phyloP scores from a whole-genome alignment of 1,140 invertebrate genomes.

The Teleopsis dalmanni region DNA sequence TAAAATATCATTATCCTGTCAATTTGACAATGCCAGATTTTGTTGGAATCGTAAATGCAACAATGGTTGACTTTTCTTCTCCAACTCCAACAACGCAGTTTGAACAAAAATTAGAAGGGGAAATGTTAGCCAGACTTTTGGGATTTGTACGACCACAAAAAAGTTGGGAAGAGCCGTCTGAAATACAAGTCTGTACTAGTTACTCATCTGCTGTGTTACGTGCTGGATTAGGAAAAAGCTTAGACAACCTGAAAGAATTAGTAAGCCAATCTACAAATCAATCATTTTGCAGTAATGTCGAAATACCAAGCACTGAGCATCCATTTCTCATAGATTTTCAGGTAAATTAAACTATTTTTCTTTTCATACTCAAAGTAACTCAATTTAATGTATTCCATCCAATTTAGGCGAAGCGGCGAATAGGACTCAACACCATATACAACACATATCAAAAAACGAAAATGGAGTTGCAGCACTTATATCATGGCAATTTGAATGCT shows the following conservation, averaged over 20 bases:
- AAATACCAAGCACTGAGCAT: slow-evolving; percentile 51
- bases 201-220: slow-evolving; percentile 56
- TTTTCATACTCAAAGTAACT: neutral
- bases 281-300: slow-evolving; percentile 54
- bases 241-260: slow-evolving; percentile 45
- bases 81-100: slow-evolving; percentile 55
- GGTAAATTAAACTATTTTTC: no score
- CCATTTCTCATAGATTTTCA: slow-evolving; percentile 60
- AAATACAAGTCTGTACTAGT: slow-evolving; percentile 68
- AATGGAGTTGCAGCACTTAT: slow-evolving; percentile 71
- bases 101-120: slow-evolving; percentile 58
- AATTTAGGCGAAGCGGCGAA: slow-evolving; percentile 40
- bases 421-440: slow-evolving; percentile 29
- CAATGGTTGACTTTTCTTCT: slow-evolving; percentile 67
- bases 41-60: slow-evolving; percentile 75
- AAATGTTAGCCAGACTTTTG: slow-evolving; percentile 64
- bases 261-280: slow-evolving; percentile 57
- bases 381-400: neutral
- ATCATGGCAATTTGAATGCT: slow-evolving; percentile 63
- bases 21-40: slow-evolving; percentile 81
- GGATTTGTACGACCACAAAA: slow-evolving; percentile 73
- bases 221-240: slow-evolving; percentile 37
- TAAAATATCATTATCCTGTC: slow-evolving; percentile 77
- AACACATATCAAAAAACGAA: slow-evolving; percentile 59
- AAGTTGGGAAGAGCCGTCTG: slow-evolving; percentile 58